Base-by-base conservation (phyloP, 2,888 invertebrate species). In the Sussaba pulchella region DNA sequence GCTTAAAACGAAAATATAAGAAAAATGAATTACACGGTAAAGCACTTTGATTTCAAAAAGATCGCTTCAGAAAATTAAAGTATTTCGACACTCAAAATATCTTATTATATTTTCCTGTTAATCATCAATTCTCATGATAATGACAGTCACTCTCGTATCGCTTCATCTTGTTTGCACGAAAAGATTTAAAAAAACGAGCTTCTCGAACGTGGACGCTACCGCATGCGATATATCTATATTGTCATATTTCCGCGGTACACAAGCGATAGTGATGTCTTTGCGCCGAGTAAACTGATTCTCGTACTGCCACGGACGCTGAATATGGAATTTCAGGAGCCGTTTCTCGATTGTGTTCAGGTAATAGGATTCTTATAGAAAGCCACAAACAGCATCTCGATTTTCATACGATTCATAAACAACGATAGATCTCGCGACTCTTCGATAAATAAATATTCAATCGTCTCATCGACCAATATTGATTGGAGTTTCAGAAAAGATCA, bases 271-370 rank as follows among this genome's bases (percentile, higher is more conserved):
- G 69, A 69, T 75, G 45, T 69, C 47, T 64, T 67, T 39, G 14
- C 52, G n/a, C 52, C n/a, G 52, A 52, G 39, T 1, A 52, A 24
- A 39, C 52, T n/a, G n/a, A 1, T 12, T 52, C 26, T 26, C 3
- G n/a, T 17, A 41, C 17, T 17, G 12, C 9, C n/a, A 41, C 24
- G 21, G 36, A 39, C 19, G 14, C 10, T 69, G 52, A 69, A 57
- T 73, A 73, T 78, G 69, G 50, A 78, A 78, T 78, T 74, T 69
- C 54, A 78, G 78, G 41, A 54, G 78, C 17, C 57, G 47, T 36
- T 63, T 69, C 36, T 74, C 72, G 69, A 70, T 64, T 36, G 54
- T 41, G 21, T 47, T 57, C 64, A n/a, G 74, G 75, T 75, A 79
- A 79, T 79, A 24, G 21, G 79, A 79, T 71, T 61, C 75, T 71